Evolutionary conservation across 2,888 invertebrate species (phyloP), one percentile per base, ranked within the genome.

Genomic region (Pyrocoelia pectoralis): DNA sequence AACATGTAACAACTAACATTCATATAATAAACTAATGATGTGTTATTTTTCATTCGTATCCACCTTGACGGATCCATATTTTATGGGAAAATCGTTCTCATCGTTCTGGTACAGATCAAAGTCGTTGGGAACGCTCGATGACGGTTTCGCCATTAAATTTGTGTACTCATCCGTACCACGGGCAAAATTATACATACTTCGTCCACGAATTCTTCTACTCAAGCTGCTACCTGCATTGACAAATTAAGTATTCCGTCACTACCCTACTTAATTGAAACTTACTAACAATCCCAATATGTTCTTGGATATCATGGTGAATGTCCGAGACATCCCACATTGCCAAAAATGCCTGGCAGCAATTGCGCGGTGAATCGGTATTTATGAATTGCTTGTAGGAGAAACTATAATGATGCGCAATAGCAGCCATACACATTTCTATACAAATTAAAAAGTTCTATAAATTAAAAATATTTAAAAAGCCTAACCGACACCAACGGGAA

Each of bases 321-420:
- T 98, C 98, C 0, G 95, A 94, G n/a, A 98, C 90, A 79, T 98
- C 97, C 90, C 95, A 95, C 95, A 97, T 97, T 13, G 95, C 93
- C 67, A 91, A 82, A 80, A 96, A 94, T 0, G 94, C 92, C 49
- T 89, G 87, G 74, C 93, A 92, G 79, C 93, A 92, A 1, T 77
- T 76, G 51, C 73, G 72, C 17, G 70, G 67, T 15, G 74, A 72
- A 1, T 75, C 79, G 2, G 76, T 69, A 43, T 72, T 89, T 73
- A 92, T 86, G 77, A 89, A 98, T 40, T 94, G 94, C 78, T 91
- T 89, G 80, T 96, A 94, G n/a, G 96, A 94, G 81, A 98, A 98
- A 75, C 95, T 94, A 82, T 93, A 97, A 80, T 95, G 95, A 80
- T 98, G 97, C 0, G 96, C 97, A 17, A 97, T 88, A 1, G 97